A percentile compares a stretch with the other conserved stretches of the same genome.
Conservation (phyloP, 1,140 invertebrate species). For the Sesamia nonagrioides region DNA sequence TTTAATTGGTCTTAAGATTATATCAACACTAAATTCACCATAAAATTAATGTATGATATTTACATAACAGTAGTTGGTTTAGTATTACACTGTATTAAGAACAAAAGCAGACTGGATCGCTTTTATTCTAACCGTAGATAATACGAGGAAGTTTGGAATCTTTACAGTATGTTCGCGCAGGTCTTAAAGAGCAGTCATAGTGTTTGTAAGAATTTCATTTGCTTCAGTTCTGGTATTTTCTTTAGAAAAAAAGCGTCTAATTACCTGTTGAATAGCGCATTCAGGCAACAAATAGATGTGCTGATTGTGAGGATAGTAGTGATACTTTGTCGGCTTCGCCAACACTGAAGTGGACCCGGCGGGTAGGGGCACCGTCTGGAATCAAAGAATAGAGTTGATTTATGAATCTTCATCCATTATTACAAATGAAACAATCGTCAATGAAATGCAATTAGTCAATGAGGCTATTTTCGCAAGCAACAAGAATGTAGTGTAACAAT, state of each 20-base stretch:
- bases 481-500: constrained; percentile 59
- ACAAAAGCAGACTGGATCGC: constrained; percentile 26
- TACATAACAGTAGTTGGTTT: neutral
- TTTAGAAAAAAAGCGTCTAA: constrained; percentile 42
- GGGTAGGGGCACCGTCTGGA: constrained; percentile 92
- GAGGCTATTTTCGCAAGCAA: constrained; percentile 56
- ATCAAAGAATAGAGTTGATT: constrained; percentile 72
- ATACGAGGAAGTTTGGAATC: constrained; percentile 14
- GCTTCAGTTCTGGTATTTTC: constrained; percentile 34
- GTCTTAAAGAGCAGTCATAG: constrained; percentile 23
- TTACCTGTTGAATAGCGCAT: constrained; percentile 96
- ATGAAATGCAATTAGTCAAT: constrained; percentile 45
- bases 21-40: neutral
- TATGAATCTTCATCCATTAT: constrained; percentile 41
- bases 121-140: constrained; percentile 18
- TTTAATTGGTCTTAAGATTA: constrained; percentile 6
- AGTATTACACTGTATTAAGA: constrained; percentile 28
- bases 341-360: constrained; percentile 90
- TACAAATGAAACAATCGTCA: constrained; percentile 37
- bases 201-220: constrained; percentile 22
- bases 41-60: neutral
- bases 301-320: constrained; percentile 97
- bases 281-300: constrained; percentile 96
- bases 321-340: constrained; percentile 96
- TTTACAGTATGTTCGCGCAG: constrained; percentile 18